phyloP scores from a whole-genome alignment of 2,113 vertebrate species.

The Forbesichthys papilliferus region DNA sequence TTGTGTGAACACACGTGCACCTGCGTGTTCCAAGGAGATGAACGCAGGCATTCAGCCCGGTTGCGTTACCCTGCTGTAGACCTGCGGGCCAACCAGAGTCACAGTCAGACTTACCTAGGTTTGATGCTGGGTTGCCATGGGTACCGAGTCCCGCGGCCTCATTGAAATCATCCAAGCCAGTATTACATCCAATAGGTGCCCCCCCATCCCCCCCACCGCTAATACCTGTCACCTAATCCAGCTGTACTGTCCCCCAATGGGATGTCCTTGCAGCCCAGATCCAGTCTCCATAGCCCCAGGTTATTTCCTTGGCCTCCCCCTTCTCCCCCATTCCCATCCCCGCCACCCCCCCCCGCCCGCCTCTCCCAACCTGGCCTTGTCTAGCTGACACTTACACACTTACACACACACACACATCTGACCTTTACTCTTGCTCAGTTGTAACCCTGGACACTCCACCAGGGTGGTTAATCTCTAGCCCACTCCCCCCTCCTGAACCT shows the following conservation, averaged over 20 bases:
- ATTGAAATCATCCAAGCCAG: slow-evolving; percentile 54
- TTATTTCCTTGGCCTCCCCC: no score
- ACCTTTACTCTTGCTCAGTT: neutral
- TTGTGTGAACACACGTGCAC: slow-evolving; percentile 3
- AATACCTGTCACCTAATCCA: neutral
- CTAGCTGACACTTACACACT: no score
- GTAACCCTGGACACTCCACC: neutral
- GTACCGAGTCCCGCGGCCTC: slow-evolving; percentile 55
- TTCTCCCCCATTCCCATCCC: neutral
- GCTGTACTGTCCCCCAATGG: neutral
- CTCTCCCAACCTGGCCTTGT: no score
- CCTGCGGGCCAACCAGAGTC: neutral
- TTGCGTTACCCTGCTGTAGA: no score
- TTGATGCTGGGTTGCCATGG: slow-evolving; percentile 56
- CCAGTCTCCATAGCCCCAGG: no score
- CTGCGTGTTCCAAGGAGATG: slow-evolving; percentile 64
- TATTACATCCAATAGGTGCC: slow-evolving; percentile 48
- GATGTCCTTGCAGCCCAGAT: no score
- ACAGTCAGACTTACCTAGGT: neutral
- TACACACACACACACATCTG: neutral
- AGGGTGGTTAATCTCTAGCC: neutral
- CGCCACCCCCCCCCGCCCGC: no score
- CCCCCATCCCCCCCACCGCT: neutral
- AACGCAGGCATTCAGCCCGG: slow-evolving; percentile 38
- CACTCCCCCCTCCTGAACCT: neutral